Evolutionary conservation across 2,888 invertebrate species (phyloP).

Genomic region (Ochropacha duplaris): DNA sequence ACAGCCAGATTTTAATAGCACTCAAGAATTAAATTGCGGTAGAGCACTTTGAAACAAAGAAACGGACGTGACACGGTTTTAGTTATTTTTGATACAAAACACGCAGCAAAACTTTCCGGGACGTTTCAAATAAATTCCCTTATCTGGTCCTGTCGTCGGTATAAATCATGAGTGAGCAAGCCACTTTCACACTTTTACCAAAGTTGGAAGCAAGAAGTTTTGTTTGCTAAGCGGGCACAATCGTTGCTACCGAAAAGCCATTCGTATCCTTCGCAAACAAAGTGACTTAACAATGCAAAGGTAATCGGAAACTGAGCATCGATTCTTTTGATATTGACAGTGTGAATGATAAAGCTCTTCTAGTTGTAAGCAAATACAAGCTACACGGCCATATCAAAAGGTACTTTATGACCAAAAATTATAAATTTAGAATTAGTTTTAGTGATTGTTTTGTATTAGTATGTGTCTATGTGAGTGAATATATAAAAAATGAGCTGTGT

Average conservation of each 20-base stretch:
- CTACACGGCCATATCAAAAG: too few species aligned
- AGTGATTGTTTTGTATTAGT: not conserved
- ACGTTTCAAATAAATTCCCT: conserved; percentile 52
- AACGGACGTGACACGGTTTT: conserved; percentile 17
- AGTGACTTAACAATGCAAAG: conserved; percentile 52
- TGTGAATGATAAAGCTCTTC: conserved; percentile 30
- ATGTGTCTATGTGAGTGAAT: not conserved
- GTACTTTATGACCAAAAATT: not conserved
- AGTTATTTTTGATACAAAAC: conserved; percentile 45
- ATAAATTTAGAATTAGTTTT: not conserved
- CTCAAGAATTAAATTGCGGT: not conserved
- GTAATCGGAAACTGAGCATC: conserved; percentile 41
- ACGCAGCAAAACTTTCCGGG: conserved; percentile 41
- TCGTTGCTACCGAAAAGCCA: conserved; percentile 50
- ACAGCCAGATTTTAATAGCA: not conserved
- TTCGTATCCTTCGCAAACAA: conserved; percentile 52
- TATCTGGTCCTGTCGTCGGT: conserved; percentile 55
- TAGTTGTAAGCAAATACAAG: conserved; percentile 4
- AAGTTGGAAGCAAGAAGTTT: conserved; percentile 49
- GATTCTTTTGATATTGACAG: conserved; percentile 29
- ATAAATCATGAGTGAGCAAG: conserved; percentile 57
- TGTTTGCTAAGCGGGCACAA: conserved; percentile 54
- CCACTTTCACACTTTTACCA: conserved; percentile 49
- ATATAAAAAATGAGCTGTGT: not conserved
- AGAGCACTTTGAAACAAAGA: not conserved